These are phyloP conservation scores for Rosalia funebris DNA, from an alignment of 2,888 invertebrate genomes.

Conservation along the genomic window DNA sequence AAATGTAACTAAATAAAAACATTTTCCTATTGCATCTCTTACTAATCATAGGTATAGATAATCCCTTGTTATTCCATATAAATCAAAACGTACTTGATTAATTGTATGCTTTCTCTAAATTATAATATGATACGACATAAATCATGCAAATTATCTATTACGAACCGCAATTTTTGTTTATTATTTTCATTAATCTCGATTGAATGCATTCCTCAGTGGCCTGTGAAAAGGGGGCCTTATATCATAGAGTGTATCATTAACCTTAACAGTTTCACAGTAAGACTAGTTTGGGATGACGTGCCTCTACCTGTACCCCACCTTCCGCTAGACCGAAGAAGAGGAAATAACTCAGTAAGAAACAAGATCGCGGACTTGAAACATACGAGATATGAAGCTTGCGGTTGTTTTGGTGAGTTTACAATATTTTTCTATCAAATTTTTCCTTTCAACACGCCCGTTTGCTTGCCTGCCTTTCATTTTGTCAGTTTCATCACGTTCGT, in stretches of 20 bases:
- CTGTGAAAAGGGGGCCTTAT: conserved; percentile 21
- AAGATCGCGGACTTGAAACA: conserved; percentile 30
- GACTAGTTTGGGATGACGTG: conserved; percentile 33
- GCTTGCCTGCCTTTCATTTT: conserved; percentile 2
- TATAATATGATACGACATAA: too few relatives aligned
- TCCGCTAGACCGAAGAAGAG: conserved; percentile 27
- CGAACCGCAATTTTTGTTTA: conserved; percentile 17
- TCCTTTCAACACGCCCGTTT: conserved; percentile 10
- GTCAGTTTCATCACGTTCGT: conserved; percentile 17
- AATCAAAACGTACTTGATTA: too few relatives aligned
- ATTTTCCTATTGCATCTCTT: too few relatives aligned
- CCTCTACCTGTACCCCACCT: conserved; percentile 33
- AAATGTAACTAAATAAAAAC: too few relatives aligned
- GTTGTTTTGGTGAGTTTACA: conserved; percentile 45
- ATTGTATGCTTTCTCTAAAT: too few relatives aligned
- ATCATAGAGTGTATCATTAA: conserved; percentile 29
- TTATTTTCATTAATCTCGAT: conserved; percentile 16
- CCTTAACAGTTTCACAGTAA: conserved; percentile 32
- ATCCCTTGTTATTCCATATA: too few relatives aligned
- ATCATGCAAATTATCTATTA: too few relatives aligned
- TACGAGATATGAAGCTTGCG: conserved; percentile 41
- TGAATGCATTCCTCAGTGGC: conserved; percentile 13
- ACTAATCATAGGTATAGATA: too few relatives aligned
- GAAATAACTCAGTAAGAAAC: conserved; percentile 34
- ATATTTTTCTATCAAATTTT: conserved; percentile 13